Evolutionary conservation across 2,113 vertebrate species (phyloP).

Genomic region (Colius striatus): DNA sequence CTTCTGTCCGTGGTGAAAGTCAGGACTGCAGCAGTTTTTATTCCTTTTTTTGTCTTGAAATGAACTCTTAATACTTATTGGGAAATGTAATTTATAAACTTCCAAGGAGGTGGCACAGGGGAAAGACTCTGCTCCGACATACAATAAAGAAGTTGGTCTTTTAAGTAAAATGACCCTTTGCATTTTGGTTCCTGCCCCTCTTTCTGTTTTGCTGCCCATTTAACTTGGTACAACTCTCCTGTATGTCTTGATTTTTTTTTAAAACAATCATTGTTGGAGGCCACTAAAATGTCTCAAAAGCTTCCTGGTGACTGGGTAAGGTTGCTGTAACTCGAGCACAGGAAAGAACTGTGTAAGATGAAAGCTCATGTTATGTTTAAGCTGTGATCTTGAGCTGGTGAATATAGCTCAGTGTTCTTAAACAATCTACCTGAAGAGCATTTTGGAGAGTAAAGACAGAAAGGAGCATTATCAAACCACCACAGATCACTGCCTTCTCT

Average conservation of each 20-base stretch:
- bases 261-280: neutral
- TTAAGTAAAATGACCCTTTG: slow-evolving; percentile 51
- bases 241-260: neutral
- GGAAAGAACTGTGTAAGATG: neutral
- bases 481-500: neutral
- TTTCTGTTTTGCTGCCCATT: slow-evolving; percentile 12
- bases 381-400: neutral
- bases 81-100: slow-evolving; percentile 72
- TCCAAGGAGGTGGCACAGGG: slow-evolving; percentile 27
- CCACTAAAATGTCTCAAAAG: neutral
- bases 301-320: neutral
- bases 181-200: slow-evolving; percentile 60
- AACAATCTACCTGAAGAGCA: neutral
- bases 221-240: neutral
- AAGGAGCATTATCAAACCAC: neutral
- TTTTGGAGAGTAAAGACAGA: neutral
- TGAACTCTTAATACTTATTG: slow-evolving; percentile 35
- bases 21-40: slow-evolving; percentile 38
- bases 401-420: neutral
- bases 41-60: slow-evolving; percentile 55
- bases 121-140: slow-evolving; percentile 38
- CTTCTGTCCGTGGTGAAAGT: slow-evolving; percentile 23
- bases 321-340: neutral
- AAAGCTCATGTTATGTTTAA: neutral
- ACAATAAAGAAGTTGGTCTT: slow-evolving; percentile 69